Conservation (phyloP, 2,113 vertebrate genomes). For the Gnathonemus longibarbis region DNA sequence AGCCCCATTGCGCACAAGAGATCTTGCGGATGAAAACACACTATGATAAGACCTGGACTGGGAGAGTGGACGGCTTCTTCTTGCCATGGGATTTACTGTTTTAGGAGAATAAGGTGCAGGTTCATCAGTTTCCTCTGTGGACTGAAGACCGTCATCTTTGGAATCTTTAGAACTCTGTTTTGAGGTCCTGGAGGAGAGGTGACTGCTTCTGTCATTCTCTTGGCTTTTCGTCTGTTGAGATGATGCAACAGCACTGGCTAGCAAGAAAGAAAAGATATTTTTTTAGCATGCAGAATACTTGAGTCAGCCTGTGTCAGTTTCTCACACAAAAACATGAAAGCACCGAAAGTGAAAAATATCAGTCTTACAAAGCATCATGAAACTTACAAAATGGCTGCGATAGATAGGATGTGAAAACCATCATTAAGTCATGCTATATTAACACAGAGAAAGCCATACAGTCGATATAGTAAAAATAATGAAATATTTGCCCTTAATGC, state of each 20-base stretch:
- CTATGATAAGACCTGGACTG: conserved; percentile 62
- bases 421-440: neutral
- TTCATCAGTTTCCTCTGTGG: conserved; percentile 44
- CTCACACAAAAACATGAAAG: neutral
- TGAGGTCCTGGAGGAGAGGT: conserved; percentile 35
- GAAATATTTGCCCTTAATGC: conserved; percentile 6
- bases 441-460: neutral
- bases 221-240: conserved; percentile 44
- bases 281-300: conserved; percentile 2
- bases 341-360: neutral
- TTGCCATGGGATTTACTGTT: conserved; percentile 41
- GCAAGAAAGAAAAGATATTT: conserved; percentile 32
- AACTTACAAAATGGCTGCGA: neutral
- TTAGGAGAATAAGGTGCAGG: conserved; percentile 38
- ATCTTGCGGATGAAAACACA: conserved; percentile 60
- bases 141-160: conserved; percentile 42
- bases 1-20: conserved; percentile 43
- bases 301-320: neutral
- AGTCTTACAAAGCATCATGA: neutral
- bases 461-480: neutral
- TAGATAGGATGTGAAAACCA: neutral
- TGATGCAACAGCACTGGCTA: conserved; percentile 58
- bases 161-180: conserved; percentile 43
- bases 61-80: conserved; percentile 52
- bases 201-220: conserved; percentile 43